Base-by-base conservation (phyloP, 2,113 vertebrate species). In the Archilochus colubris region DNA sequence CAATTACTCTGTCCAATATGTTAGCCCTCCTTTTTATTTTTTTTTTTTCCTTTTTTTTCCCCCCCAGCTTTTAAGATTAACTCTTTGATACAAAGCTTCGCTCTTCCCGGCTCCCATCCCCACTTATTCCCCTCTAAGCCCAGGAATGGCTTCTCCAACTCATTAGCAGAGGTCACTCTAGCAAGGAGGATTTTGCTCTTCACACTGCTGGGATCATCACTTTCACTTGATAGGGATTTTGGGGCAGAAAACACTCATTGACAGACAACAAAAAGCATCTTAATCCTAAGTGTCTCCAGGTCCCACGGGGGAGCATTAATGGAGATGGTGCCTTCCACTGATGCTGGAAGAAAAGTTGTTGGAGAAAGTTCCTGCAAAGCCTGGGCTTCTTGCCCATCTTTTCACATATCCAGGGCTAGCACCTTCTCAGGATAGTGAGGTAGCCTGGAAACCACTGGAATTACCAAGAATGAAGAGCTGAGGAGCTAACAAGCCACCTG, bases 1-100 rank as follows among this genome's bases (percentile, higher is more conserved):
- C 95, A 96, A 96, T 96, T 96, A 96, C 80, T 91, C 54, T 0
- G 0, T 89, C 94, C 95, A 95, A 95, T 96, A 94, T 94, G 92
- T 96, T 90, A 94, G 74, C 91, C 91, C 91, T 96, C 77, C 77
- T 54, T 94, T 77, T 72, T 46, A 54, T 14, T 40, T 40, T 40
- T 40, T 40, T 10, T 40, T 40, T 40, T 33, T 33, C 33, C 33
- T 40, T 40, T 40, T 40, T 40, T 40, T 40, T 40, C 11, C 38
- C 38, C 48, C 44, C 50, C 44, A 55, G 90, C 80, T 95, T 91
- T 88, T 82, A 81, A 90, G 82, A 95, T 96, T 95, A 96, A 96
- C 94, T 92, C 86, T 87, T 91, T 89, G 82, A 91, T 85, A 90
- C 0, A 2, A 96, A 88, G 68, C 88, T 90, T 86, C 53, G 7